Percentiles rank a stretch among this genome's conserved stretches.
Evolutionary conservation across 2,888 invertebrate species (phyloP).

Genomic region (Frankliniella fusca): DNA sequence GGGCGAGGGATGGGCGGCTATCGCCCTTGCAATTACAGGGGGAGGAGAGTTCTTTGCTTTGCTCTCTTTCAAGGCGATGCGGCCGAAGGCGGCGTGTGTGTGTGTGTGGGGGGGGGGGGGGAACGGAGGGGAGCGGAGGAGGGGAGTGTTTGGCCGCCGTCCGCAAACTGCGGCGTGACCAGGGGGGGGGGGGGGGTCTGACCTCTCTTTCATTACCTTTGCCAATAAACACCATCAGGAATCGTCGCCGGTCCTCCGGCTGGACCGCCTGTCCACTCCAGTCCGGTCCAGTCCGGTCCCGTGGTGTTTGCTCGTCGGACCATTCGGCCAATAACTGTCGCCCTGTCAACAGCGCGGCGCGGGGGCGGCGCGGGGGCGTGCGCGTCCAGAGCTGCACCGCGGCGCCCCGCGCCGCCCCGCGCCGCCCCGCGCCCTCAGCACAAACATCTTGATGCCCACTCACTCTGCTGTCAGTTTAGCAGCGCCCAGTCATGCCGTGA

Average conservation of each 20-base stretch:
- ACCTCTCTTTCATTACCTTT: slow-evolving; percentile 19
- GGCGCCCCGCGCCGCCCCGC: not conserved
- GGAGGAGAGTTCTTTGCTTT: not conserved
- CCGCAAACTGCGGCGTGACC: not conserved
- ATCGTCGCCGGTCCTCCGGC: not conserved
- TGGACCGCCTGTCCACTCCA: not conserved
- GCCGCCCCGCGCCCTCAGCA: not conserved
- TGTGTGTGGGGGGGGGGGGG: not conserved
- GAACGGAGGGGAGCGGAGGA: not conserved
- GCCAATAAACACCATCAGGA: slow-evolving; percentile 4
- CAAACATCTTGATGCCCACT: not conserved
- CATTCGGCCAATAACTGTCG: slow-evolving; percentile 31
- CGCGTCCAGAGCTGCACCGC: too few species aligned
- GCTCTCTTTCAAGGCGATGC: slow-evolving; percentile 18
- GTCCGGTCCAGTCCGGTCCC: too few species aligned
- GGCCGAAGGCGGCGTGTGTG: not conserved
- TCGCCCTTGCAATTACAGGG: not conserved
- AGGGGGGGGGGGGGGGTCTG: not conserved
- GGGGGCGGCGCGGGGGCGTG: too few species aligned
- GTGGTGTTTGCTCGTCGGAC: not conserved
- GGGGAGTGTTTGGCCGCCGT: slow-evolving; percentile 1
- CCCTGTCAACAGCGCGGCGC: slow-evolving; percentile 28
- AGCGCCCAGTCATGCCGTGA: not conserved
- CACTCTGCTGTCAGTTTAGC: not conserved
- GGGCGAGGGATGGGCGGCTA: not conserved